A percentile compares a stretch with the other conserved stretches of the same genome.
Conservation (phyloP, 37 sponge, comb jelly and placozoan species). For the Beroe forskalii region DNA sequence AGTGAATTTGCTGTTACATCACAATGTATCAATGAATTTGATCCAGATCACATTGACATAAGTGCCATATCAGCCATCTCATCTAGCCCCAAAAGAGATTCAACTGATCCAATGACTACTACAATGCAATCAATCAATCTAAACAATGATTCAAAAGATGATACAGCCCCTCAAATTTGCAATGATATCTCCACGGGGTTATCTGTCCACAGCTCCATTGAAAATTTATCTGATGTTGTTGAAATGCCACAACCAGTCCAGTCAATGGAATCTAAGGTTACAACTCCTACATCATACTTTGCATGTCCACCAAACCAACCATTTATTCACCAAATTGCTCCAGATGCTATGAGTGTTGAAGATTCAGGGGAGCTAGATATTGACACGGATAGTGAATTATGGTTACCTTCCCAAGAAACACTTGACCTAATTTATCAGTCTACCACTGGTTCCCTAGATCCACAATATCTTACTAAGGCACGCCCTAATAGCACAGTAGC, state of each 20-base stretch:
- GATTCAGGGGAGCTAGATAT: not conserved
- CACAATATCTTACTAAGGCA: constrained; percentile 29
- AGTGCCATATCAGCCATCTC: not conserved
- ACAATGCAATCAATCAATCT: constrained; percentile 33
- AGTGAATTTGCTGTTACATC: too few species aligned
- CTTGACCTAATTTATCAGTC: constrained; percentile 15
- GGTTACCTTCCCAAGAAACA: constrained; percentile 11
- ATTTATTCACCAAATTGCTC: constrained; percentile 9
- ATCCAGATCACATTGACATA: constrained; percentile 48
- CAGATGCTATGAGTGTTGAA: not conserved
- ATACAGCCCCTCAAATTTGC: not conserved
- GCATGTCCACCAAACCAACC: not conserved
- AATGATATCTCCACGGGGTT: not conserved
- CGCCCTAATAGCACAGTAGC: constrained; percentile 44
- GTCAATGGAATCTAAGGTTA: not conserved
- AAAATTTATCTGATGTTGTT: constrained; percentile 37
- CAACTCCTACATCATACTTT: constrained; percentile 40
- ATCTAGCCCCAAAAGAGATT: not conserved
- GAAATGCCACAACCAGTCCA: constrained; percentile 24
- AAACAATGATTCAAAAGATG: not conserved
- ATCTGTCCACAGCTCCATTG: not conserved
- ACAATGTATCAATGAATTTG: not conserved
- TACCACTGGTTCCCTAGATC: not conserved
- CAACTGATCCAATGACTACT: not conserved
- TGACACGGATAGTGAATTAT: constrained; percentile 19